Evolutionary conservation across 1,140 invertebrate genomes (phyloP).

Genomic region (Thalassaphorura encarpata): DNA sequence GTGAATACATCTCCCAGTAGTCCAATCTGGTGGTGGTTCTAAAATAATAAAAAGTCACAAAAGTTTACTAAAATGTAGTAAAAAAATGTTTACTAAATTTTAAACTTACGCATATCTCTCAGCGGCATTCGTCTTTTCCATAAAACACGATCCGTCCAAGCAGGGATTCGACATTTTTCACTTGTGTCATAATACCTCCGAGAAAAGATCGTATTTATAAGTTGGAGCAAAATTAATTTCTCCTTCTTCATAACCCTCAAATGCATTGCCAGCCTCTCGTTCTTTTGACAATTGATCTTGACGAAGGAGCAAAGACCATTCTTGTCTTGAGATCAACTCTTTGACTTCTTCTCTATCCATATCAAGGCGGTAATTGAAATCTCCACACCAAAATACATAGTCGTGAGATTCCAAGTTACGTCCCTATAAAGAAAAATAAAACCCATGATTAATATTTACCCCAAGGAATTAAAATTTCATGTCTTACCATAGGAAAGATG

Average conservation of each 20-base stretch:
- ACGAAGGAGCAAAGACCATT: conserved; percentile 66
- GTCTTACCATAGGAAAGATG: conserved; percentile 74
- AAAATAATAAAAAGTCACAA: conserved; percentile 5
- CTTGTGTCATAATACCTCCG: conserved; percentile 99
- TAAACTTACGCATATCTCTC: conserved; percentile 50
- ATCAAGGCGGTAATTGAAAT: conserved; percentile 98
- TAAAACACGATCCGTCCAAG: conserved; percentile 94
- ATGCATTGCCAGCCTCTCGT: conserved; percentile 70
- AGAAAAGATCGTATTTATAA: conserved; percentile 98
- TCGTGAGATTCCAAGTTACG: conserved; percentile 88
- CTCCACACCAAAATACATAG: conserved; percentile 98
- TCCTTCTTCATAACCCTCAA: conserved; percentile 89
- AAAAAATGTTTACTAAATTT: background rate
- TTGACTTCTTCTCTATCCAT: conserved; percentile 92
- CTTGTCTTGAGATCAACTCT: conserved; percentile 63
- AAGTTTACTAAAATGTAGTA: background rate
- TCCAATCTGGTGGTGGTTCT: conserved; percentile 50
- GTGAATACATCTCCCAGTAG: conserved; percentile 67
- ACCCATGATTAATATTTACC: background rate
- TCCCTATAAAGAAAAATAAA: conserved; percentile 49
- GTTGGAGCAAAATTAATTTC: conserved; percentile 88
- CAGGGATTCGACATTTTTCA: conserved; percentile 91
- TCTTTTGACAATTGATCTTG: conserved; percentile 82
- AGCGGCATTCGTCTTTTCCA: conserved; percentile 70
- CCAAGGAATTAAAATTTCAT: background rate